Percentiles rank a stretch among this genome's conserved stretches.
These are phyloP conservation scores for Laothoe populi DNA, from an alignment of 2,888 invertebrate genomes.

Conservation along the genomic window DNA sequence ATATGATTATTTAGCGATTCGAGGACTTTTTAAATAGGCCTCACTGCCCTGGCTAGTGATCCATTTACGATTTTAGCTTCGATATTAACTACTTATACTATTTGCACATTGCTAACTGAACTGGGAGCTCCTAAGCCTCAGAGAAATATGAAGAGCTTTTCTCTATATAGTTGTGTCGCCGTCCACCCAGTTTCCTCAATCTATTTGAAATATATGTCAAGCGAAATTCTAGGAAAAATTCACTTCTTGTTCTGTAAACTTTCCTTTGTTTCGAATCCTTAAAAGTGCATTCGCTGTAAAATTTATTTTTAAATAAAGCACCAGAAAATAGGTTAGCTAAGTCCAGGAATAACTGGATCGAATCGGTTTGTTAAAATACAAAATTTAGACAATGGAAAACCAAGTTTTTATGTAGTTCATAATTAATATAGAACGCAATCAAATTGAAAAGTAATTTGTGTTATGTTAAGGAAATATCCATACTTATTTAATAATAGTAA, in stretches of 20 bases:
- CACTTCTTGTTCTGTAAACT: not conserved
- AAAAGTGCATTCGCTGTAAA: not conserved
- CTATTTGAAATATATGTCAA: not conserved
- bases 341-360: not conserved
- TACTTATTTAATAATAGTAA: too few relatives aligned
- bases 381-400: not conserved
- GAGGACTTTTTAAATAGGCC: too few relatives aligned
- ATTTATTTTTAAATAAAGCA: not conserved
- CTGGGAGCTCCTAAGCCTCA: not conserved
- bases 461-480: too few relatives aligned
- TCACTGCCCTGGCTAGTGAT: too few relatives aligned
- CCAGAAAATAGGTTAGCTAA: not conserved
- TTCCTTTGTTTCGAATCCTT: constrained; percentile 4
- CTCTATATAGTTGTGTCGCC: not conserved
- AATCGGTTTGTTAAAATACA: not conserved
- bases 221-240: not conserved
- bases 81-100: not conserved
- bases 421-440: too few relatives aligned
- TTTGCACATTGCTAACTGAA: not conserved
- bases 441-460: too few relatives aligned
- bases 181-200: not conserved
- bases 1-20: too few relatives aligned
- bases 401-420: not conserved
- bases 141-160: not conserved
- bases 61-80: too few relatives aligned